Evolutionary conservation across 2,888 invertebrate species (phyloP).

Genomic region (Chesias legatella): DNA sequence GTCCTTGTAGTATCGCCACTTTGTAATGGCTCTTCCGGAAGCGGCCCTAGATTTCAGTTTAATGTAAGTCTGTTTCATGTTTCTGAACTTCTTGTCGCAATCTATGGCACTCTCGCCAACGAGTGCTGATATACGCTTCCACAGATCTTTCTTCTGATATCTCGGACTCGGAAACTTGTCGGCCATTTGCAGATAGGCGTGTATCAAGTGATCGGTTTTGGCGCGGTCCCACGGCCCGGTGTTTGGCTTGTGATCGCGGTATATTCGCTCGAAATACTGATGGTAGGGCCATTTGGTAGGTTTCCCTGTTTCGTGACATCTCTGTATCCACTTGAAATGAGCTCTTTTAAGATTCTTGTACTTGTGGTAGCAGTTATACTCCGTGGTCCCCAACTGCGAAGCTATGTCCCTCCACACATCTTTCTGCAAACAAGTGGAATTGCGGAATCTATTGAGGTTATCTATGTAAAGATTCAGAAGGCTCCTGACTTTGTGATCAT

Average conservation of each 20-base stretch:
- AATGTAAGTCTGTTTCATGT: constrained; percentile 67
- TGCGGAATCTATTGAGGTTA: constrained; percentile 55
- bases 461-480: constrained; percentile 63
- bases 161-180: constrained; percentile 63
- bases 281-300: constrained; percentile 65
- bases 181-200: constrained; percentile 56
- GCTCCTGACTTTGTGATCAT: constrained; percentile 56
- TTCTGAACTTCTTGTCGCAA: constrained; percentile 70
- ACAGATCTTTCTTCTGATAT: constrained; percentile 66
- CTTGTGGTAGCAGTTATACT: constrained; percentile 69
- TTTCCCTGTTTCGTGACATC: constrained; percentile 53
- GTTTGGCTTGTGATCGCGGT: constrained; percentile 55
- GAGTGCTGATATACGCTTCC: constrained; percentile 56
- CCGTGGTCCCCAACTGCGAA: constrained; percentile 52
- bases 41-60: constrained; percentile 54
- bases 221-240: constrained; percentile 56
- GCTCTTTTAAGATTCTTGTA: constrained; percentile 69
- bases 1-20: constrained; percentile 67
- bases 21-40: constrained; percentile 48
- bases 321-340: constrained; percentile 60
- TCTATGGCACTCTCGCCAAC: constrained; percentile 52
- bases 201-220: constrained; percentile 55
- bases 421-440: constrained; percentile 54
- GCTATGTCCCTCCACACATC: constrained; percentile 73
- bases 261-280: constrained; percentile 67